These are phyloP conservation scores for Erannis defoliaria DNA, from an alignment of 2,888 invertebrate genomes.

Conservation along the genomic window DNA sequence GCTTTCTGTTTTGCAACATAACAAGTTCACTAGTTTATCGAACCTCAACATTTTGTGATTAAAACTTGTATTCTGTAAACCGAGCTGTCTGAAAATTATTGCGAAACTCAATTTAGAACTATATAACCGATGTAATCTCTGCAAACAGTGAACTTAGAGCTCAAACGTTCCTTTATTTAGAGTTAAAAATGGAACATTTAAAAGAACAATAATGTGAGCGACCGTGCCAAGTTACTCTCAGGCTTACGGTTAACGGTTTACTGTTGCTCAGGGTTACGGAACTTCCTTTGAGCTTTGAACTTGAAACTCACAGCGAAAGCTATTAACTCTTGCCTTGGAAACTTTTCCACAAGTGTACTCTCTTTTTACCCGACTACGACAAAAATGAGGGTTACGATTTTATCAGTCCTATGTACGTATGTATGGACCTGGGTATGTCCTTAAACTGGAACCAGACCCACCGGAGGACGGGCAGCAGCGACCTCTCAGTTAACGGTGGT, in stretches of 20 bases:
- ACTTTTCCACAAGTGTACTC: neutral
- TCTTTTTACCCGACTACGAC: neutral
- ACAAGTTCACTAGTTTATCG: conserved; percentile 5
- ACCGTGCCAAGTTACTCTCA: conserved; percentile 11
- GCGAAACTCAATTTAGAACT: conserved; percentile 9
- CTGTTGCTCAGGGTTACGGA: neutral
- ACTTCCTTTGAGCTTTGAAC: conserved; percentile 24
- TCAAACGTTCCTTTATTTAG: conserved; percentile 2
- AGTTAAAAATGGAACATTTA: conserved; percentile 11
- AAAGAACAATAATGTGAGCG: conserved; percentile 15
- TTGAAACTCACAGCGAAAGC: conserved; percentile 17
- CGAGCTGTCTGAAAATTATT: conserved; percentile 2
- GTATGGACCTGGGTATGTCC: too few species aligned
- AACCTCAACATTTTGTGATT: conserved; percentile 2
- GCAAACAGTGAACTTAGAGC: neutral
- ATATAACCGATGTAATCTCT: conserved; percentile 4
- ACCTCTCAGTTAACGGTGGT: too few species aligned
- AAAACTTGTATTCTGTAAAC: conserved; percentile 5
- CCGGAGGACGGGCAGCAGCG: too few species aligned
- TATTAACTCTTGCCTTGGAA: conserved; percentile 9
- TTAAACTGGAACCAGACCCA: too few species aligned
- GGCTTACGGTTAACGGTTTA: too few species aligned
- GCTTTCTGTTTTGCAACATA: neutral
- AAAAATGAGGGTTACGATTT: too few species aligned
- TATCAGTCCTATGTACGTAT: too few species aligned